Evolutionary conservation across 1,140 invertebrate genomes (phyloP).

Genomic region (Rhopalosiphum maidis): DNA sequence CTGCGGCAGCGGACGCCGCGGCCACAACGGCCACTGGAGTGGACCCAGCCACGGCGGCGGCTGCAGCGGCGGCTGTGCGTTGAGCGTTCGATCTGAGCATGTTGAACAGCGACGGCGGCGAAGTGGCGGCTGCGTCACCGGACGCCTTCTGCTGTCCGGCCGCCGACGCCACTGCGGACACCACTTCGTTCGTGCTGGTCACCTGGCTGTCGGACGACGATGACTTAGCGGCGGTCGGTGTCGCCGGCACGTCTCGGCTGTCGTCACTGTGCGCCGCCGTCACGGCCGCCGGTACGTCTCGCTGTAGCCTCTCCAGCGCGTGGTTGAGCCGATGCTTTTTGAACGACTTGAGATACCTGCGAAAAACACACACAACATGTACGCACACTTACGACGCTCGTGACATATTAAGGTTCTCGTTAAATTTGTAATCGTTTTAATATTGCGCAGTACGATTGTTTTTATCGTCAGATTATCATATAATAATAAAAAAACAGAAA

Average conservation of each 20-base stretch:
- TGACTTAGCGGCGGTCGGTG: slow-evolving; percentile 55
- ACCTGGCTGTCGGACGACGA: slow-evolving; percentile 70
- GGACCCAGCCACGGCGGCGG: slow-evolving; percentile 55
- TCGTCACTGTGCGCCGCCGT: slow-evolving; percentile 34
- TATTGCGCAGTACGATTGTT: too few species aligned
- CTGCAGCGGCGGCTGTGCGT: slow-evolving; percentile 61
- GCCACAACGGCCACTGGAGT: slow-evolving; percentile 59
- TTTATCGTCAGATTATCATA: too few species aligned
- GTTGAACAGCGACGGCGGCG: slow-evolving; percentile 61
- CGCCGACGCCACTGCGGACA: slow-evolving; percentile 66
- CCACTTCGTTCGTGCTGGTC: slow-evolving; percentile 75
- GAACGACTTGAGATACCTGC: slow-evolving; percentile 82
- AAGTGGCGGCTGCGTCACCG: slow-evolving; percentile 61
- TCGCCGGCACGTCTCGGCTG: slow-evolving; percentile 51
- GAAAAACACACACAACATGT: not conserved
- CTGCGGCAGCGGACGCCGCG: slow-evolving; percentile 61
- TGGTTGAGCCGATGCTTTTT: slow-evolving; percentile 88
- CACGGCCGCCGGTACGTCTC: slow-evolving; percentile 16
- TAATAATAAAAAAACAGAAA: too few species aligned
- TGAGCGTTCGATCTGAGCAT: slow-evolving; percentile 46
- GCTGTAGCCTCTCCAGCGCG: slow-evolving; percentile 78
- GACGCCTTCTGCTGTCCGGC: slow-evolving; percentile 58
- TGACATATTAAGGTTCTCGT: too few species aligned
- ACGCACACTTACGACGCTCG: not conserved
- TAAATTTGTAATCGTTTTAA: too few species aligned